A percentile compares a stretch with the other conserved stretches of the same genome.
Evolutionary conservation across 2,113 vertebrate genomes (phyloP).

Genomic region (Pao palembangensis): DNA sequence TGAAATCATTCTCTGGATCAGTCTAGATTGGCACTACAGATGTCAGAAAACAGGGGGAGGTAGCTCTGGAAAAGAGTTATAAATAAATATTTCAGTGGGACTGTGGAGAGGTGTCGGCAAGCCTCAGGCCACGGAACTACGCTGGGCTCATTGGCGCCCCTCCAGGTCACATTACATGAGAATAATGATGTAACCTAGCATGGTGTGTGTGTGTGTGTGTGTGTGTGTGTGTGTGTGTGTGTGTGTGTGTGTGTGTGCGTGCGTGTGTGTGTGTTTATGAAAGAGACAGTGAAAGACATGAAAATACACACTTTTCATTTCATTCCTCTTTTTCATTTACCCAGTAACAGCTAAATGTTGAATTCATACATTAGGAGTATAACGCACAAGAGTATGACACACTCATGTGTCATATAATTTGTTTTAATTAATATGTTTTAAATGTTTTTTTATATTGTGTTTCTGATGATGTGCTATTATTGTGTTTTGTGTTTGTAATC

Average conservation of each 20-base stretch:
- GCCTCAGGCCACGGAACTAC: slow-evolving; percentile 64
- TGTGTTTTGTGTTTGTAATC: no score
- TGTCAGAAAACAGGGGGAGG: slow-evolving; percentile 80
- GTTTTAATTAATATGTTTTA: no score
- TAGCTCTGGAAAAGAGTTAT: slow-evolving; percentile 71
- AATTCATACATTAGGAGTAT: no score
- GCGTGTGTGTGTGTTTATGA: background rate
- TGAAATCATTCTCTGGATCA: slow-evolving; percentile 78
- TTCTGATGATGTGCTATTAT: no score
- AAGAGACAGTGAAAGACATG: slow-evolving; percentile 21
- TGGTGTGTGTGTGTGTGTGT: slow-evolving; percentile 40
- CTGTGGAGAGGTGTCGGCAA: slow-evolving; percentile 81
- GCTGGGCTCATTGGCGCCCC: slow-evolving; percentile 74
- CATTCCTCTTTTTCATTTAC: background rate
- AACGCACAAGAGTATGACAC: no score
- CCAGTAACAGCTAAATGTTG: no score
- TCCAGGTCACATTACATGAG: slow-evolving; percentile 82
- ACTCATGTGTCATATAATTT: no score
- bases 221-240: slow-evolving; percentile 29
- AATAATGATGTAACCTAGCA: slow-evolving; percentile 46
- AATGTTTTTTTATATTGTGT: no score
- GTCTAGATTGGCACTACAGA: slow-evolving; percentile 79
- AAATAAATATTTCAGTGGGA: slow-evolving; percentile 81
- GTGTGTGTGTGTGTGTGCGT: slow-evolving; percentile 3
- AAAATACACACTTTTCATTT: background rate